phyloP scores from a whole-genome alignment of 92 coral and sea anemone species.

The Bergia sp. region DNA sequence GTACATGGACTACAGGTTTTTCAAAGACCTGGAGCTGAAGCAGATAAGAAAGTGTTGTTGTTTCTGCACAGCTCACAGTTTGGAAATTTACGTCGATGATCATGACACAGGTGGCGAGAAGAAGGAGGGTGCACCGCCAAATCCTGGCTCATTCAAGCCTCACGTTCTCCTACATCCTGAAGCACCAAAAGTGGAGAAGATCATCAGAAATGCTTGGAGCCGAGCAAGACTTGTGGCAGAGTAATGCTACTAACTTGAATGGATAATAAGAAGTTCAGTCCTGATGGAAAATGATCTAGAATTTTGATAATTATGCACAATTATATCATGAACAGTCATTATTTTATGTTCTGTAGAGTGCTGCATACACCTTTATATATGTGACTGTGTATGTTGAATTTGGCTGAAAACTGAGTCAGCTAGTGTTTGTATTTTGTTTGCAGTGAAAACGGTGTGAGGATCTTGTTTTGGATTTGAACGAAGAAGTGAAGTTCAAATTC shows the following conservation, averaged over 20 bases:
- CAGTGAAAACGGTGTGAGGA: neutral
- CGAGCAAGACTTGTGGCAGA: conserved; percentile 92
- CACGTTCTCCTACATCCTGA: conserved; percentile 96
- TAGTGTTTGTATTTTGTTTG: neutral
- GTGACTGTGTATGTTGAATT: neutral
- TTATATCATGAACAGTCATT: too few relatives aligned
- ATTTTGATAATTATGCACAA: neutral
- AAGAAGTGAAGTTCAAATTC: neutral
- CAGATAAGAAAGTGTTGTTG: conserved; percentile 82
- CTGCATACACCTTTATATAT: neutral
- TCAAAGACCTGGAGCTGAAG: conserved; percentile 96
- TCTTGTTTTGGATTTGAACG: neutral
- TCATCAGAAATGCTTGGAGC: conserved; percentile 95
- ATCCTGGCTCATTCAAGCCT: conserved; percentile 90
- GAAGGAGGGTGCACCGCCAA: conserved; percentile 86
- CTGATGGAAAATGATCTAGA: neutral
- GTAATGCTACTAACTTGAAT: conserved; percentile 30
- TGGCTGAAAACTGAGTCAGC: neutral
- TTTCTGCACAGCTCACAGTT: conserved; percentile 82
- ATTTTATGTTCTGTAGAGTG: neutral
- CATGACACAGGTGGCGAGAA: conserved; percentile 82
- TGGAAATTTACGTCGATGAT: conserved; percentile 94
- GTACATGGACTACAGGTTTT: conserved; percentile 96
- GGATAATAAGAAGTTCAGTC: too few relatives aligned
- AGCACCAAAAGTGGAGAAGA: conserved; percentile 87